Evolutionary conservation across 2,888 invertebrate species (phyloP).

Genomic region (Drosophila yooni): DNA sequence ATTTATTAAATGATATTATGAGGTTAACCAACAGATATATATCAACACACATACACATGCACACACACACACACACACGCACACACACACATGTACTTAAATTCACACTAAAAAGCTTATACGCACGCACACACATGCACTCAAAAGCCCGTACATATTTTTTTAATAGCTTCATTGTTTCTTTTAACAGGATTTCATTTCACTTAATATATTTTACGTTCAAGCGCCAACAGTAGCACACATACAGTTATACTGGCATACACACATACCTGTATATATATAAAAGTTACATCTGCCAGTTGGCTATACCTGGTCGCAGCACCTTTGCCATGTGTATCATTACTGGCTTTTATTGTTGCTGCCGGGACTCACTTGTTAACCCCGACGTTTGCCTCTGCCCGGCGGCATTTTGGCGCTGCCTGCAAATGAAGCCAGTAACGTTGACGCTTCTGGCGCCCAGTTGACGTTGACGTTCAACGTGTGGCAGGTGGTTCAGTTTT

Average conservation of each 20-base stretch:
- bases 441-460: constrained; percentile 18
- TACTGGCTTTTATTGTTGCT: constrained; percentile 66
- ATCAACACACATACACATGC: constrained; percentile 19
- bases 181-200: constrained; percentile 78
- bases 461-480: constrained; percentile 5
- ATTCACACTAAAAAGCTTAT: constrained; percentile 5
- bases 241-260: constrained; percentile 12
- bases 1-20: constrained; percentile 81
- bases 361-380: constrained; percentile 66
- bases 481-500: constrained; percentile 40
- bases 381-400: constrained; percentile 66
- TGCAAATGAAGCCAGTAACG: constrained; percentile 63
- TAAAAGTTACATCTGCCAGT: constrained; percentile 37
- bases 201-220: constrained; percentile 70
- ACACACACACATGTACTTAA: neutral
- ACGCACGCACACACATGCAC: constrained; percentile 5
- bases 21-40: constrained; percentile 63
- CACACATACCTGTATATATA: constrained; percentile 1
- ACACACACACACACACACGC: constrained; percentile 9
- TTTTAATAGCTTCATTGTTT: constrained; percentile 79
- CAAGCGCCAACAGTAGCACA: constrained; percentile 26
- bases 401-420: constrained; percentile 66
- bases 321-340: constrained; percentile 23
- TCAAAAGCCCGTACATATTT: constrained; percentile 25
- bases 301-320: constrained; percentile 18